Conservation (phyloP, 2,113 vertebrate genomes). For the Pseudonaja textilis region DNA sequence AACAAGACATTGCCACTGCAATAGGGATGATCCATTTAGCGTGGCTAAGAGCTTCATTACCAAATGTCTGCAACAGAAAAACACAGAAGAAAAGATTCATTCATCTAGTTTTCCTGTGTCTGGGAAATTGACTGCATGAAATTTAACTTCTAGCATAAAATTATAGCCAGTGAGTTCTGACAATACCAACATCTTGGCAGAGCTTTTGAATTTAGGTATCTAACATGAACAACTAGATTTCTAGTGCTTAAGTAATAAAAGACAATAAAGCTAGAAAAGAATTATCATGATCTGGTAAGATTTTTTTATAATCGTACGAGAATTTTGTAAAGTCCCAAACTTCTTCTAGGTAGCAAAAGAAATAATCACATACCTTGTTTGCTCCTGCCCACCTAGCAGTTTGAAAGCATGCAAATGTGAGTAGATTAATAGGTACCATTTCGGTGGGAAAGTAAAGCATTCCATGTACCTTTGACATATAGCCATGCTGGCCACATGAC, state of each 20-base stretch:
- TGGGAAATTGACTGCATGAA: slow-evolving; percentile 6
- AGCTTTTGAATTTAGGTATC: not conserved
- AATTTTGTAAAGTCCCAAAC: not conserved
- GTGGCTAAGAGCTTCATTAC: slow-evolving; percentile 72
- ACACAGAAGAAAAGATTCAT: not conserved
- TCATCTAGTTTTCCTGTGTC: not conserved
- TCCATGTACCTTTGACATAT: not conserved
- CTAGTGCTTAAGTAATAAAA: not conserved
- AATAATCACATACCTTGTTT: not conserved
- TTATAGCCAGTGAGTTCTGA: not conserved
- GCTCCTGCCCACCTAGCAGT: not conserved
- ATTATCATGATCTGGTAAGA: not conserved
- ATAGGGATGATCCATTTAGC: slow-evolving; percentile 80
- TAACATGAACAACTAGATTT: not conserved
- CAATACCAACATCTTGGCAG: not conserved
- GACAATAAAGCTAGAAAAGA: slow-evolving; percentile 22
- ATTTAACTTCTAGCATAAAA: not conserved
- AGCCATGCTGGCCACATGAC: not conserved
- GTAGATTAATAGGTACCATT: not conserved
- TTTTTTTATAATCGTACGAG: not conserved
- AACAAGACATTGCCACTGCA: slow-evolving; percentile 82
- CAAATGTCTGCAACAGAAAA: slow-evolving; percentile 73
- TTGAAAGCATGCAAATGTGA: not conserved
- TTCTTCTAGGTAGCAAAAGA: not conserved
- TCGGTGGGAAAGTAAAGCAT: not conserved